Percentiles rank a stretch among this genome's conserved stretches.
Conservation (phyloP, 2,888 invertebrate species). For the Lottia scabra region DNA sequence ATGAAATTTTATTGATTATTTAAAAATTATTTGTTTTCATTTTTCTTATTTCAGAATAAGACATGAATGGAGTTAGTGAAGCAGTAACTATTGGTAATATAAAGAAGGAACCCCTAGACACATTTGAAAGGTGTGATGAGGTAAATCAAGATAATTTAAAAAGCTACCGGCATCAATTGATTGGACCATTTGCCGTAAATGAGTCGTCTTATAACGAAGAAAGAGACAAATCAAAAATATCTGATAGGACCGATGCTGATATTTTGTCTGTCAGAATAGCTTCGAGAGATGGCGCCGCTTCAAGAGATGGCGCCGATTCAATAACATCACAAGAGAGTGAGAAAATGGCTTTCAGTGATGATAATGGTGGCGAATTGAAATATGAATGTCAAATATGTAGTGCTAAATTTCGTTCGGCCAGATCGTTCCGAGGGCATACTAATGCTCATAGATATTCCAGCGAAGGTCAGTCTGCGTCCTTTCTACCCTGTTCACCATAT, state of each 20-base stretch:
- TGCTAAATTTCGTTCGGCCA: constrained; percentile 37
- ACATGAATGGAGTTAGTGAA: background rate
- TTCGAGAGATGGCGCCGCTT: background rate
- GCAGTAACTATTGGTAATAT: background rate
- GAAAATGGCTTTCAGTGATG: background rate
- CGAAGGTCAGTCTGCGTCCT: background rate
- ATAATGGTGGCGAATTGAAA: constrained; percentile 9
- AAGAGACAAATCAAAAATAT: background rate
- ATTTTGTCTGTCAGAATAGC: background rate
- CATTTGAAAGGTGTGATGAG: background rate
- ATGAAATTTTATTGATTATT: background rate
- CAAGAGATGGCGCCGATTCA: background rate
- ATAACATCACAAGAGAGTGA: background rate
- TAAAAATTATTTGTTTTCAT: background rate
- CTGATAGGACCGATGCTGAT: background rate
- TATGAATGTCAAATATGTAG: constrained; percentile 39
- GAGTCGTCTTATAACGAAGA: background rate
- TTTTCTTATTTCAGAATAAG: background rate
- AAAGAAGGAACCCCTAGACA: background rate
- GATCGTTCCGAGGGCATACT: constrained; percentile 23
- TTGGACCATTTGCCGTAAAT: background rate
- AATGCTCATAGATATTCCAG: constrained; percentile 16
- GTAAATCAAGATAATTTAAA: background rate
- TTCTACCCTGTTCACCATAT: background rate
- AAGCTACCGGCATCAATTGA: background rate